Conservation (phyloP, 2,113 vertebrate species). For the Dicerorhinus sumatrensis region DNA sequence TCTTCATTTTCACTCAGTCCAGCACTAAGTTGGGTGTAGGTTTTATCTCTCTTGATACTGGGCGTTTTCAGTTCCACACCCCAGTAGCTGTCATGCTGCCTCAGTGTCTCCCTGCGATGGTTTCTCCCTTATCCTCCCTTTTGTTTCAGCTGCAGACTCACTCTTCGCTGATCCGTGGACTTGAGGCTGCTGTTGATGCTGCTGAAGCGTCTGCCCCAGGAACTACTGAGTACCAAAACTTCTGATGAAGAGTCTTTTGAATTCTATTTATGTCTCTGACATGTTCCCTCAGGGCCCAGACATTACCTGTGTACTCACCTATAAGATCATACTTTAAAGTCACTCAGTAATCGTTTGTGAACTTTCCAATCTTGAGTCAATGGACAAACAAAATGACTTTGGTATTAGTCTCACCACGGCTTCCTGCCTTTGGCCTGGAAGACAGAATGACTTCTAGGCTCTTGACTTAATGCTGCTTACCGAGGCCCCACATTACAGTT, state of each 20-base stretch:
- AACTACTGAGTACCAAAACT: not conserved
- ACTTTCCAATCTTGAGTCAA: not conserved
- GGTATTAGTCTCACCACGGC: not conserved
- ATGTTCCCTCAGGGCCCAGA: not conserved
- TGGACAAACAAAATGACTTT: not conserved
- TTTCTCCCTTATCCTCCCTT: not conserved
- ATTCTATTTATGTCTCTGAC: not conserved
- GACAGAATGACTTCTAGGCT: not conserved
- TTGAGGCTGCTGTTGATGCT: not conserved
- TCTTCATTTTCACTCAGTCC: not conserved
- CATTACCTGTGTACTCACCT: not conserved
- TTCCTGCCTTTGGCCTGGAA: not conserved
- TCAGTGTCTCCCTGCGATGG: not conserved
- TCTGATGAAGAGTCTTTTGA: not conserved
- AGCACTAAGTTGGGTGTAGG: not conserved
- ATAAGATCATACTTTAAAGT: not conserved
- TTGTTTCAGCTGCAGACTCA: not conserved
- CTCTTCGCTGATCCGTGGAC: not conserved
- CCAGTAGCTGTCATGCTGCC: not conserved
- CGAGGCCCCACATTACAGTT: rapidly evolving
- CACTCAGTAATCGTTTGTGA: not conserved
- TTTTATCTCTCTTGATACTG: not conserved
- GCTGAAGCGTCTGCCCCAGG: not conserved
- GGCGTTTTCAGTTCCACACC: not conserved
- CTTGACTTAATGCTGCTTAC: not conserved